Conservation (phyloP, 2,113 vertebrate species). For the Chloropsis cyanopogon region DNA sequence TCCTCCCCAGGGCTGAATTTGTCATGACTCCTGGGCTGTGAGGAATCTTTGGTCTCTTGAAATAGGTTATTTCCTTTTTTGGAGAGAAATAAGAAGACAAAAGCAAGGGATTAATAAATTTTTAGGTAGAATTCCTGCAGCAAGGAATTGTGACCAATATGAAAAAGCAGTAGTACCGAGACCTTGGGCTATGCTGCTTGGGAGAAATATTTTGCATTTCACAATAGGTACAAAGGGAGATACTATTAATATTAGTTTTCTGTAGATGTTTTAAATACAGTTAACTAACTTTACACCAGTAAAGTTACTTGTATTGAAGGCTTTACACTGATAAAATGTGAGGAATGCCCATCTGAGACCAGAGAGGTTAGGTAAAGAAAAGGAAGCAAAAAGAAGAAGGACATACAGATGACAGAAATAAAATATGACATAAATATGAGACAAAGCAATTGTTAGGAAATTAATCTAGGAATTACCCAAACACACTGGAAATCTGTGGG, state of each 20-base stretch:
- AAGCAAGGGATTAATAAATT: background rate
- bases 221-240: background rate
- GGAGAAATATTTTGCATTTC: background rate
- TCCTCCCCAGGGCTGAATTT: conserved; percentile 47
- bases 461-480: background rate
- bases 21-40: background rate
- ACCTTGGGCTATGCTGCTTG: background rate
- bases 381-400: background rate
- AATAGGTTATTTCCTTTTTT: conserved; percentile 36
- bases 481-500: background rate
- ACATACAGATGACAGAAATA: background rate
- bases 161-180: background rate
- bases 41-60: conserved; percentile 35
- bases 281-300: background rate
- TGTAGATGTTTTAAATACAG: background rate
- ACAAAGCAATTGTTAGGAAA: background rate
- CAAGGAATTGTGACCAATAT: background rate
- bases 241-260: background rate
- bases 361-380: background rate
- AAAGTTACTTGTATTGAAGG: background rate
- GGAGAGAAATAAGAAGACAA: background rate
- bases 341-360: background rate
- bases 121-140: background rate
- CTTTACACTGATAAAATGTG: background rate
- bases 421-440: background rate